Percentiles rank a stretch among this genome's conserved stretches.
Conservation (phyloP, 2,888 invertebrate genomes). For the Sinohyriopsis cumingii region DNA sequence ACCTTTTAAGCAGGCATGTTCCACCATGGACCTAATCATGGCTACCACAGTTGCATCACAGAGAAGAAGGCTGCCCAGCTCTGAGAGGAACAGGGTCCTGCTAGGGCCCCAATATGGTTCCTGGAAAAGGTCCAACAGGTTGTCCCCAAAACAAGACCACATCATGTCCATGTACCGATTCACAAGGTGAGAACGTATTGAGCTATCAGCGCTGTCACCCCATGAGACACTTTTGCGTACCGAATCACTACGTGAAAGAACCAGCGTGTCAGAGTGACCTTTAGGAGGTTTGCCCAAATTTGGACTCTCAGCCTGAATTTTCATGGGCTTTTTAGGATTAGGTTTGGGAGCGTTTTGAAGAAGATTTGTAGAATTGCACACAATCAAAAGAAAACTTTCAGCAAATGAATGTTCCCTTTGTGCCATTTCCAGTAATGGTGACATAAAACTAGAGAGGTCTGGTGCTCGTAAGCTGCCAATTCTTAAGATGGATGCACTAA, state of each 20-base stretch:
- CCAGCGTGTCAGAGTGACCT: constrained; percentile 53
- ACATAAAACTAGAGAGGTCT: constrained; percentile 60
- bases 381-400: constrained; percentile 65
- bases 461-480: constrained; percentile 62
- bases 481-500: constrained; percentile 59
- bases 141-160: constrained; percentile 64
- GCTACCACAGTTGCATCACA: constrained; percentile 59
- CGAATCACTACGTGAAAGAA: constrained; percentile 59
- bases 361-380: constrained; percentile 67
- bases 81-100: constrained; percentile 46
- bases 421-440: constrained; percentile 65
- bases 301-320: constrained; percentile 24
- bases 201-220: constrained; percentile 67
- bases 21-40: constrained; percentile 64
- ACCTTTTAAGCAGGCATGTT: constrained; percentile 69
- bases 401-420: constrained; percentile 66
- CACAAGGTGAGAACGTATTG: constrained; percentile 58
- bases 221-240: constrained; percentile 69
- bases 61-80: constrained; percentile 59
- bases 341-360: constrained; percentile 56
- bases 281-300: constrained; percentile 36
- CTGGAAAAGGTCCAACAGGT: constrained; percentile 60
- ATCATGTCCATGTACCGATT: constrained; percentile 64
- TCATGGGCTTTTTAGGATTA: constrained; percentile 29
- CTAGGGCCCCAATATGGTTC: constrained; percentile 61